These are phyloP conservation scores for Pteropus alecto DNA, from an alignment of 2,113 vertebrate species.

Conservation along the genomic window DNA sequence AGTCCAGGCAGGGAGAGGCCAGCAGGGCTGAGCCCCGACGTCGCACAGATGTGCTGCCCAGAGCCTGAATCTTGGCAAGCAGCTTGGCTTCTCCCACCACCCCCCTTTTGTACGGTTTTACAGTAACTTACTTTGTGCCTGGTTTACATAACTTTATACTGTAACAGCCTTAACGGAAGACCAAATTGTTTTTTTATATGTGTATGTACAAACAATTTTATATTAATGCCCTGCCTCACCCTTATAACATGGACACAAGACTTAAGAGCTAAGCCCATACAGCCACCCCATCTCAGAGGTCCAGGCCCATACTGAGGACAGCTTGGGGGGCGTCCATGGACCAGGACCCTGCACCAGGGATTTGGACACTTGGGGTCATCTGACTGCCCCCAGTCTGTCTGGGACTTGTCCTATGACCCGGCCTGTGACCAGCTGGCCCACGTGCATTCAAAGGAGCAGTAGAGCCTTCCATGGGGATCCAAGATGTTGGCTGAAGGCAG, in stretches of 20 bases:
- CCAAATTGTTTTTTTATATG: slow-evolving; percentile 75
- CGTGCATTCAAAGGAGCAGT: neutral
- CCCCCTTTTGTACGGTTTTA: slow-evolving; percentile 68
- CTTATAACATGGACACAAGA: neutral
- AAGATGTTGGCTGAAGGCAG: neutral
- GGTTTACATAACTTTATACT: slow-evolving; percentile 80
- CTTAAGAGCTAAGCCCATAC: neutral
- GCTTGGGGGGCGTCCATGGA: neutral
- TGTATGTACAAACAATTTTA: slow-evolving; percentile 65
- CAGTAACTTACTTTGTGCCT: slow-evolving; percentile 61
- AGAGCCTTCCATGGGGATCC: neutral
- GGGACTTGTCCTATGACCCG: rapidly evolving
- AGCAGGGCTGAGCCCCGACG: neutral
- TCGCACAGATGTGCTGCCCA: neutral
- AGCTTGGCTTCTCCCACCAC: slow-evolving; percentile 25
- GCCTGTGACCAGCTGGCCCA: neutral
- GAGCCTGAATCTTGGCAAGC: slow-evolving; percentile 48
- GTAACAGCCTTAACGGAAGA: slow-evolving; percentile 78
- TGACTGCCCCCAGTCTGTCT: neutral
- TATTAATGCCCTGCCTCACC: slow-evolving; percentile 76
- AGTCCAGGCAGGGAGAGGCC: neutral
- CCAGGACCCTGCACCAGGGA: neutral
- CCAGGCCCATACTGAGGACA: neutral
- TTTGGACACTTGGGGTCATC: neutral
- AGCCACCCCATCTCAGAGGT: neutral